Percentiles rank a stretch among this genome's conserved stretches.
phyloP scores from a whole-genome alignment of 2,113 vertebrate genomes.

The Tragulus kanchil region DNA sequence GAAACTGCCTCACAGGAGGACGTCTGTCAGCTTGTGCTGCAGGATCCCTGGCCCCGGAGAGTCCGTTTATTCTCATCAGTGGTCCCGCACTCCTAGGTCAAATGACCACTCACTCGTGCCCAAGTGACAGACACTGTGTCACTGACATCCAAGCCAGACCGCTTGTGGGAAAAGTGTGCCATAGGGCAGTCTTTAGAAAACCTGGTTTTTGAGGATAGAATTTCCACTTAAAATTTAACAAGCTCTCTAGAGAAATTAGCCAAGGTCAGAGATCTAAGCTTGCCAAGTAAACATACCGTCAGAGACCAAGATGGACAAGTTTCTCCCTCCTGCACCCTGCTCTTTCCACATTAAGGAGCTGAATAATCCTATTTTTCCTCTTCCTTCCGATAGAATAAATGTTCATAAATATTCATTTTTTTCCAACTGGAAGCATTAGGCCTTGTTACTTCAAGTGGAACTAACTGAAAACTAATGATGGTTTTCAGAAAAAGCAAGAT shows the following conservation, averaged over 20 bases:
- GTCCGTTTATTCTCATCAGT: fast-evolving
- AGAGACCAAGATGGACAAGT: background rate
- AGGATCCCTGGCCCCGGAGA: fast-evolving
- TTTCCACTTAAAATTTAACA: conserved; percentile 40
- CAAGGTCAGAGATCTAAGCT: conserved; percentile 5
- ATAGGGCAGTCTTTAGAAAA: background rate
- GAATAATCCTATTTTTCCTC: conserved; percentile 73
- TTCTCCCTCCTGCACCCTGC: background rate
- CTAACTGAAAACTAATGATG: conserved; percentile 88
- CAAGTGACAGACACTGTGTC: background rate
- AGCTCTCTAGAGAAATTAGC: background rate
- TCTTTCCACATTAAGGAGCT: background rate
- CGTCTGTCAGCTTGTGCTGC: fast-evolving
- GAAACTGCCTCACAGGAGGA: fast-evolving
- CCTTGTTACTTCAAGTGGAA: conserved; percentile 87
- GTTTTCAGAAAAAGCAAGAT: conserved; percentile 86
- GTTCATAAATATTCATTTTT: conserved; percentile 88
- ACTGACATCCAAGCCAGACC: fast-evolving
- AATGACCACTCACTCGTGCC: background rate
- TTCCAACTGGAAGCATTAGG: conserved; percentile 83
- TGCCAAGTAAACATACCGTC: background rate
- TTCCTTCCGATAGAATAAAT: conserved; percentile 58
- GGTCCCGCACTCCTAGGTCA: background rate
- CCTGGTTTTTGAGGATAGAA: conserved; percentile 37
- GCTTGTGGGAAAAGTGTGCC: too few relatives aligned